Evolutionary conservation across 2,888 invertebrate genomes (phyloP).

Genomic region (Stenurella melanura): DNA sequence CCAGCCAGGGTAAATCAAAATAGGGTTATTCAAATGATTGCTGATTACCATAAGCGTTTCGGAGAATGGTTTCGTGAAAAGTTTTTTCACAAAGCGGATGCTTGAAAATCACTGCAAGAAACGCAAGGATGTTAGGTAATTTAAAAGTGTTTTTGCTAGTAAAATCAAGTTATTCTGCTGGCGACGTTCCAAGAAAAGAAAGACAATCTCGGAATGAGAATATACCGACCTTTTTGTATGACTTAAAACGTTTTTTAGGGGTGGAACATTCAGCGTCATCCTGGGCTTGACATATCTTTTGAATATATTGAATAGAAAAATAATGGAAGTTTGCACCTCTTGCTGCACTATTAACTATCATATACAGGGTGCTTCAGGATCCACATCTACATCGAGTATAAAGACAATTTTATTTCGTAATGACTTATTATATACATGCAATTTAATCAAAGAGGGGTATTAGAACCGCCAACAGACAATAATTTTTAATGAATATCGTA

Average conservation of each 20-base stretch:
- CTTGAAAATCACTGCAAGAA: constrained; percentile 52
- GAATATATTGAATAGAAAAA: constrained; percentile 24
- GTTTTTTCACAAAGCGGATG: constrained; percentile 54
- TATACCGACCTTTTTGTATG: constrained; percentile 32
- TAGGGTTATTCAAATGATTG: constrained; percentile 47
- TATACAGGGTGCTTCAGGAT: too few relatives aligned
- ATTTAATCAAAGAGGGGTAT: too few relatives aligned
- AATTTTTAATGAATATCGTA: too few relatives aligned
- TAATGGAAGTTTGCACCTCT: constrained; percentile 16
- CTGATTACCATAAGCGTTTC: constrained; percentile 48
- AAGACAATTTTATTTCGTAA: too few relatives aligned
- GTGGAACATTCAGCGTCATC: constrained; percentile 6
- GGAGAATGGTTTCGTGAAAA: constrained; percentile 41
- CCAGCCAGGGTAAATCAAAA: constrained; percentile 39
- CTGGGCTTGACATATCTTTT: constrained; percentile 25
- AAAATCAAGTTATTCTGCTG: constrained; percentile 55
- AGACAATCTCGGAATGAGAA: constrained; percentile 30
- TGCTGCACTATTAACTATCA: not conserved
- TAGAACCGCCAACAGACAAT: too few relatives aligned
- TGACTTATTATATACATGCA: too few relatives aligned
- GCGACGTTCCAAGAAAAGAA: constrained; percentile 45
- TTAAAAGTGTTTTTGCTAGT: constrained; percentile 55
- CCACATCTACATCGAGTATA: too few relatives aligned
- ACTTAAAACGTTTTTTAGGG: constrained; percentile 28
- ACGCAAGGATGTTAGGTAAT: constrained; percentile 55